Conservation (phyloP, 2,888 invertebrate genomes). For the Mimas tiliae region DNA sequence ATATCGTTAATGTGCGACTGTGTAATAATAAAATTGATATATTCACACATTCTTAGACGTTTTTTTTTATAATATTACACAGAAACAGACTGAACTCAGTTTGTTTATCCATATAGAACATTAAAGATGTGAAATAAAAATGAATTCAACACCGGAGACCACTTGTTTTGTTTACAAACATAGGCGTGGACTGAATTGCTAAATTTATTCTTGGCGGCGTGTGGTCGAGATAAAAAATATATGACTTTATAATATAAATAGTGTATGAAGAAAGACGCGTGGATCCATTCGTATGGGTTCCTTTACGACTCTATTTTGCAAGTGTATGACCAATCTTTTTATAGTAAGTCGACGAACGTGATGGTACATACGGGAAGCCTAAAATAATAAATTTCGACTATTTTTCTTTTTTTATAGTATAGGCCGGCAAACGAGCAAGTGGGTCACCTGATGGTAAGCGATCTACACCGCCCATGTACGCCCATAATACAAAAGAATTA, state of each 20-base stretch:
- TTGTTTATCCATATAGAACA: constrained; percentile 17
- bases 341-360: background rate
- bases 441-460: no score
- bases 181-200: constrained; percentile 23
- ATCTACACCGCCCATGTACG: no score
- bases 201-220: constrained; percentile 30
- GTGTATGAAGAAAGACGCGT: constrained; percentile 12
- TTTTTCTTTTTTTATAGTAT: no score
- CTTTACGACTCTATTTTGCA: constrained; percentile 23
- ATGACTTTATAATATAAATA: constrained; percentile 20
- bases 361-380: background rate
- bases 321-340: constrained; percentile 2
- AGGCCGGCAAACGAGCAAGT: no score
- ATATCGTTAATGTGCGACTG: no score
- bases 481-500: no score
- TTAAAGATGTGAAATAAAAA: constrained; percentile 22
- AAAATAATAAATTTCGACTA: background rate
- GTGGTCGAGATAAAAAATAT: constrained; percentile 14
- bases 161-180: constrained; percentile 30
- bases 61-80: no score
- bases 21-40: no score
- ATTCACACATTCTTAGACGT: no score
- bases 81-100: background rate
- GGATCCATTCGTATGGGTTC: background rate
- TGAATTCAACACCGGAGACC: constrained; percentile 22